These are phyloP conservation scores for Cairina moschata DNA, from an alignment of 2,113 vertebrate species.

Conservation along the genomic window DNA sequence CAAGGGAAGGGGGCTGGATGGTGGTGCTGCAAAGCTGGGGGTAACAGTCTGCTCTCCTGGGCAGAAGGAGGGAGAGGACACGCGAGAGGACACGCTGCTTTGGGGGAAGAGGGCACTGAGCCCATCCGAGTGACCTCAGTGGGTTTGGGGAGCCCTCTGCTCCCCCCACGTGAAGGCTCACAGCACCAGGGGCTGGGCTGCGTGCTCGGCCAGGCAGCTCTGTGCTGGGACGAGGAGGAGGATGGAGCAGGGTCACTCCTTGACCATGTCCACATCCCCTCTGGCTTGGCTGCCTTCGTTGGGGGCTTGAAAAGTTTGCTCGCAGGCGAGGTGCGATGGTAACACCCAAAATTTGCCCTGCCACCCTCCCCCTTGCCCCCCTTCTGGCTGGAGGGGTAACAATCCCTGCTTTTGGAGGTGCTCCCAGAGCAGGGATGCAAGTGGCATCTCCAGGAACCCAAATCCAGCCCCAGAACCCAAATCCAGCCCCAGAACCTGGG, in stretches of 20 bases:
- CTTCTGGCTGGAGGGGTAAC: neutral
- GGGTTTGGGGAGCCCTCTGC: neutral
- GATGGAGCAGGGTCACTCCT: neutral
- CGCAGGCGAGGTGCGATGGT: neutral
- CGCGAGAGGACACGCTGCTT: neutral
- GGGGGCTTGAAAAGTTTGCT: neutral
- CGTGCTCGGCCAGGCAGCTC: too few species aligned
- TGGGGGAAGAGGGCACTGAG: neutral
- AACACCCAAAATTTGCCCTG: too few species aligned
- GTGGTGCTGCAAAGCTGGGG: neutral
- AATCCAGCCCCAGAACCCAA: neutral
- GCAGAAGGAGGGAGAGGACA: neutral
- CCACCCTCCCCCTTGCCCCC: too few species aligned
- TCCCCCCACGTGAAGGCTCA: rapidly evolving
- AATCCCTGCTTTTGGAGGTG: neutral
- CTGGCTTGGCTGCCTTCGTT: neutral
- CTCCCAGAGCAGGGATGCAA: neutral
- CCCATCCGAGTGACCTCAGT: neutral
- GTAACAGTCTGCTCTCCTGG: neutral
- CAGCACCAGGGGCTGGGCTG: neutral
- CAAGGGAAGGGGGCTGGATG: neutral
- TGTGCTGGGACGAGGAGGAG: neutral
- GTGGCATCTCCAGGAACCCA: neutral
- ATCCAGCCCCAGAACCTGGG: neutral
- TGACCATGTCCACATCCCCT: neutral